These are phyloP conservation scores for Conchocele bisecta DNA, from an alignment of 2,888 invertebrate species.

Conservation along the genomic window DNA sequence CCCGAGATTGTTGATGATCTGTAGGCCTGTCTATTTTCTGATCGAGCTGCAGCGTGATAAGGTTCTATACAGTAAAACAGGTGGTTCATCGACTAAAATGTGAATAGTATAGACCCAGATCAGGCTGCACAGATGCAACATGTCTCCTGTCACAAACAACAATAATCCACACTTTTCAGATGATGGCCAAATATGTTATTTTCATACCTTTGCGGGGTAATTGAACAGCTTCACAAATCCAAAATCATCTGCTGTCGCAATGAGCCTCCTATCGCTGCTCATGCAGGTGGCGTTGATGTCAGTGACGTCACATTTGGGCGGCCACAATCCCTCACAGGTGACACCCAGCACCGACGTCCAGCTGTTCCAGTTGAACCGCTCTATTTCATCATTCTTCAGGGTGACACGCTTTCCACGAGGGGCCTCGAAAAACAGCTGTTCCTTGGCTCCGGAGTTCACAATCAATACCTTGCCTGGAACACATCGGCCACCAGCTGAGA, in stretches of 20 bases:
- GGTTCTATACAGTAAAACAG: no score
- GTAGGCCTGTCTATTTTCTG: no score
- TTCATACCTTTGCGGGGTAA: slow-evolving; percentile 82
- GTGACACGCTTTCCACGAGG: slow-evolving; percentile 82
- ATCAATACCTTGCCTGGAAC: slow-evolving; percentile 80
- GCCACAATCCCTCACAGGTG: slow-evolving; percentile 83
- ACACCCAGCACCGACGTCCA: slow-evolving; percentile 83
- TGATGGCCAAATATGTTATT: no score
- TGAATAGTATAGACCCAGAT: no score
- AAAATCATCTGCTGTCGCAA: slow-evolving; percentile 83
- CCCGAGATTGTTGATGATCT: no score
- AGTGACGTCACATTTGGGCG: slow-evolving; percentile 83
- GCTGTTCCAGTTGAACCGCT: slow-evolving; percentile 81
- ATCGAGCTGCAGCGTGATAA: no score
- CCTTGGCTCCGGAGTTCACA: slow-evolving; percentile 82
- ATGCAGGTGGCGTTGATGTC: slow-evolving; percentile 83
- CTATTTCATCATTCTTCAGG: slow-evolving; percentile 77
- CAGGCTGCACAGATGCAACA: no score
- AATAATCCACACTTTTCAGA: no score
- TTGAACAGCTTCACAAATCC: slow-evolving; percentile 83
- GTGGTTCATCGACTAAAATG: no score
- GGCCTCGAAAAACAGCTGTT: slow-evolving; percentile 83
- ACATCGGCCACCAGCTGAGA: no score
- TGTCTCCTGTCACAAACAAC: no score
- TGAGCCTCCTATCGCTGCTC: slow-evolving; percentile 75